A percentile compares a stretch with the other conserved stretches of the same genome.
phyloP scores from a whole-genome alignment of 2,797 vertebrate genomes.

The Danio choprae region DNA sequence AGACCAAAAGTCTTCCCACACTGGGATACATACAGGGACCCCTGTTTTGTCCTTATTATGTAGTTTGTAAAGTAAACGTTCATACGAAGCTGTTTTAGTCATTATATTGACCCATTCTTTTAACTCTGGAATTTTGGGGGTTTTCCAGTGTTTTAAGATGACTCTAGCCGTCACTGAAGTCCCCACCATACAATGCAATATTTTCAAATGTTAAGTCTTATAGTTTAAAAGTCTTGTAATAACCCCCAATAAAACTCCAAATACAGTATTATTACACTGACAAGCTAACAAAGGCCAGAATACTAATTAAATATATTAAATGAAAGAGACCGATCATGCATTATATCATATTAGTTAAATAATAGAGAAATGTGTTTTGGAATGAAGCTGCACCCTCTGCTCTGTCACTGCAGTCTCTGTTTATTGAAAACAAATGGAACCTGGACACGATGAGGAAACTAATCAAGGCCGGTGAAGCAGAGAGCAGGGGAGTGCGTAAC shows the following conservation, averaged over 20 bases:
- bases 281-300: background rate
- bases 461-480: conserved; percentile 51
- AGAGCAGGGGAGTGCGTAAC: conserved; percentile 31
- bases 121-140: too few relatives aligned
- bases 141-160: too few relatives aligned
- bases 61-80: too few relatives aligned
- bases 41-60: too few relatives aligned
- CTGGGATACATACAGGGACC: too few relatives aligned
- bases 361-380: background rate
- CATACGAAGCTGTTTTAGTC: too few relatives aligned
- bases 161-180: too few relatives aligned
- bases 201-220: too few relatives aligned
- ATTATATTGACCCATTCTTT: too few relatives aligned
- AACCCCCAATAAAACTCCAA: background rate
- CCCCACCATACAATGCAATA: too few relatives aligned
- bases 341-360: conserved; percentile 21
- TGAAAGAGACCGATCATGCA: background rate
- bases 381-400: background rate
- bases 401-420: conserved; percentile 24
- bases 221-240: too few relatives aligned
- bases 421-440: conserved; percentile 59
- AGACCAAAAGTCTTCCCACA: too few relatives aligned
- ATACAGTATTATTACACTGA: background rate
- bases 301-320: conserved; percentile 1
- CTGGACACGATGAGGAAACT: conserved; percentile 58